Base-by-base conservation (phyloP, 2,113 vertebrate genomes). In the Sebastes fasciatus region DNA sequence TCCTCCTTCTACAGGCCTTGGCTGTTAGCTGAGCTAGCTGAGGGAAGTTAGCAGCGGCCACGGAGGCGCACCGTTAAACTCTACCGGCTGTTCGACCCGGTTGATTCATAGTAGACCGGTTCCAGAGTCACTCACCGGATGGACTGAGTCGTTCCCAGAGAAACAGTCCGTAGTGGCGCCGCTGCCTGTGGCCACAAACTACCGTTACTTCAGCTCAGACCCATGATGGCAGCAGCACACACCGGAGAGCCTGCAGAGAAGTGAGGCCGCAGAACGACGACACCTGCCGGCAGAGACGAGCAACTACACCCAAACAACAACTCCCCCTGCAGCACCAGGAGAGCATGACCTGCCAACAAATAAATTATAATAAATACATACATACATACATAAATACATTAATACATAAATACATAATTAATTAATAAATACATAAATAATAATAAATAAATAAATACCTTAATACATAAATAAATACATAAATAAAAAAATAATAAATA, bases 111-210 rank as follows among this genome's bases (percentile, higher is more conserved):
- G 34, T 0, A 5, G 23, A 42, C 48, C 81, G 61, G 68, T 42
- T 45, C 3, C 2, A 45, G 45, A 13, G 19, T 26, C 69, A 69
- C 87, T 73, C 84, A 83, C 91, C 92, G 90, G 86, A 89, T 85
- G 83, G 79, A 85, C 76, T 1, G 68, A 74, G 1, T 46, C 55
- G 74, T 17, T 85, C 81, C 68, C 62, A 26, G 57, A 34, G 19
- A 65, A 78, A 76, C 77, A 89, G 86, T 87, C 85, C 21, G 1
- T 83, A 89, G 84, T 68, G 69, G 68, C 86, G 84, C 34, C n/a
- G 68, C 79, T 70, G 76, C 68, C 65, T 77, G 7, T 40, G 75
- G 79, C 69, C 60, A 54, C 75, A 63, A 60, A 78, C 55, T 54
- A 3, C 74, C 86, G 87, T 77, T 55, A 77, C 66, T 84, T 81